These are phyloP conservation scores for Ondatra zibethicus DNA, from an alignment of 2,113 vertebrate species.

Conservation along the genomic window DNA sequence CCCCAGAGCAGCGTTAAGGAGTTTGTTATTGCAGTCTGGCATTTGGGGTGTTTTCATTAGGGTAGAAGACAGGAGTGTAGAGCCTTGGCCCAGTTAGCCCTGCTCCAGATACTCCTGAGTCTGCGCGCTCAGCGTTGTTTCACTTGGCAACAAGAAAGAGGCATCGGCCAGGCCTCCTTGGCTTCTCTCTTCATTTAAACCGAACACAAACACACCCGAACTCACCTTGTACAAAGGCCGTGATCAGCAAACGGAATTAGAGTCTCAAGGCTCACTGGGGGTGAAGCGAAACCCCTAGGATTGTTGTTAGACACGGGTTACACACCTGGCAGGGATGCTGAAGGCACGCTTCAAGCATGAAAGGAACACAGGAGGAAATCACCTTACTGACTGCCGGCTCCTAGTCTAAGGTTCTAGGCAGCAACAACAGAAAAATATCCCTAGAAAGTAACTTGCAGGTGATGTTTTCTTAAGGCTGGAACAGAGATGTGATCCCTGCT, in stretches of 20 bases:
- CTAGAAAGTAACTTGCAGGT: background rate
- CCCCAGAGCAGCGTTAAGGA: background rate
- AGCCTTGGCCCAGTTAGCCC: slow-evolving; percentile 39
- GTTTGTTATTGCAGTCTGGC: slow-evolving; percentile 5
- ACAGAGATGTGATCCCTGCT: background rate
- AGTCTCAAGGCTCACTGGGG: background rate
- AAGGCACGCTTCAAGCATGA: background rate
- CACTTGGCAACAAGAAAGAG: slow-evolving; percentile 57
- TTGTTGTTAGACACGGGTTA: background rate
- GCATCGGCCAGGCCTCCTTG: slow-evolving; percentile 56
- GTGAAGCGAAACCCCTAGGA: background rate
- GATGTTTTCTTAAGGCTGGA: background rate
- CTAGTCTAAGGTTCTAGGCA: background rate
- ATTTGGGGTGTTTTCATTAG: slow-evolving; percentile 43
- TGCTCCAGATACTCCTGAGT: slow-evolving; percentile 45
- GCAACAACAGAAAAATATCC: background rate
- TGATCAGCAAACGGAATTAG: background rate
- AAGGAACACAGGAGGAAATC: background rate
- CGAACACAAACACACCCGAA: slow-evolving; percentile 20
- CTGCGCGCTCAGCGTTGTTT: slow-evolving; percentile 30
- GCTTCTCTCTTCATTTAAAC: slow-evolving; percentile 54
- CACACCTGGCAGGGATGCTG: background rate
- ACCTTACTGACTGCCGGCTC: background rate
- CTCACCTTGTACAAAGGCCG: background rate
- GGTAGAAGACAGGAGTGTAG: background rate